Percentiles rank a stretch among this genome's conserved stretches.
Evolutionary conservation across 2,113 vertebrate genomes (phyloP).

Genomic region (Tyrannus savana): DNA sequence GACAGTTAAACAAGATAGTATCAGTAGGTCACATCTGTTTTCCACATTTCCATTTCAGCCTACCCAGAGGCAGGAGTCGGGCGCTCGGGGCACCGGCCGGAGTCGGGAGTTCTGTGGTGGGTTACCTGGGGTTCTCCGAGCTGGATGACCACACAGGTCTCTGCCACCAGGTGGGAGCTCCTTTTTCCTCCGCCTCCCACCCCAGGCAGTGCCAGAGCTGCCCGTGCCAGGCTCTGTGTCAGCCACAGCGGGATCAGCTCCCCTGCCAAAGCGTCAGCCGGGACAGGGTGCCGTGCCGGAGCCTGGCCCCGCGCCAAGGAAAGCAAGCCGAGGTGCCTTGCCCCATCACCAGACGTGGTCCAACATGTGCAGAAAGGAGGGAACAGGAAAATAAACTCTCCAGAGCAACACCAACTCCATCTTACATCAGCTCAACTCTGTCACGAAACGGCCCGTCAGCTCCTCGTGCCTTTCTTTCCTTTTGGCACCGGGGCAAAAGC

Average conservation of each 20-base stretch:
- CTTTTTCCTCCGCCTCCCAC: not conserved
- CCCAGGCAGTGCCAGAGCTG: not conserved
- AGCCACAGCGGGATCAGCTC: not conserved
- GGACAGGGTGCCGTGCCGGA: fast-evolving
- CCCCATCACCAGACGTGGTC: not conserved
- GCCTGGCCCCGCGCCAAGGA: fast-evolving
- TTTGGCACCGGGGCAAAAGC: fast-evolving
- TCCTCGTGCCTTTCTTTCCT: not conserved
- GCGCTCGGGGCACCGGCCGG: fast-evolving
- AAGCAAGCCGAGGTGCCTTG: not conserved
- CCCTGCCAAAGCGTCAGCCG: not conserved
- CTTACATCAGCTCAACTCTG: not conserved
- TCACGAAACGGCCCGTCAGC: not conserved
- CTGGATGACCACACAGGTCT: not conserved
- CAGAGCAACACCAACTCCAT: not conserved
- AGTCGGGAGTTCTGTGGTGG: not conserved
- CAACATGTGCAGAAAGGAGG: not conserved
- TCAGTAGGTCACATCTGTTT: slow-evolving; percentile 10
- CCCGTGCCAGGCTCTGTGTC: not conserved
- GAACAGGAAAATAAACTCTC: not conserved
- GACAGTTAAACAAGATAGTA: slow-evolving; percentile 32
- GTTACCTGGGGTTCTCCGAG: not conserved
- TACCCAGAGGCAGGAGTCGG: not conserved
- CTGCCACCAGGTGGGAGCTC: not conserved
- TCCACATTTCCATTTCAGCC: slow-evolving; percentile 15